These are phyloP conservation scores for Cetonia aurata DNA, from an alignment of 2,888 invertebrate genomes.

Conservation along the genomic window DNA sequence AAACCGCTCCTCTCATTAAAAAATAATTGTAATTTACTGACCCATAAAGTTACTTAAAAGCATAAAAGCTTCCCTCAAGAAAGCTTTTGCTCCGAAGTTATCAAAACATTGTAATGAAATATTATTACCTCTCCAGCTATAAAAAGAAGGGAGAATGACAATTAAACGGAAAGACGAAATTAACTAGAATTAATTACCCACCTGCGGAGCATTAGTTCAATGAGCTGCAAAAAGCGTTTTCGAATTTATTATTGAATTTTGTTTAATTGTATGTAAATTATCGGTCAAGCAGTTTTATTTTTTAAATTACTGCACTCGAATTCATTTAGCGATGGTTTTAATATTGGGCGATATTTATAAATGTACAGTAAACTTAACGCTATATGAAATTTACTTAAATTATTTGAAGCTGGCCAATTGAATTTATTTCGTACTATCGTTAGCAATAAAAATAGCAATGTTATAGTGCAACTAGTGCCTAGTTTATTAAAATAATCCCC, in stretches of 20 bases:
- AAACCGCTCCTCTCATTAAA: constrained; percentile 33
- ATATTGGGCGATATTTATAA: too few relatives aligned
- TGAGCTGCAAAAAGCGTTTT: neutral
- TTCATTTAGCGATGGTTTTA: too few relatives aligned
- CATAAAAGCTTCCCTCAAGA: constrained; percentile 25
- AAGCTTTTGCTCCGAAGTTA: constrained; percentile 30
- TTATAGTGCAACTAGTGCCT: too few relatives aligned
- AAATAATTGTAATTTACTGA: constrained; percentile 37
- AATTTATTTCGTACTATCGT: too few relatives aligned
- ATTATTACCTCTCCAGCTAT: constrained; percentile 15
- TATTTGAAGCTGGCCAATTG: too few relatives aligned
- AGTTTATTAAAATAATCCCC: too few relatives aligned
- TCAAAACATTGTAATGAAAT: constrained; percentile 38
- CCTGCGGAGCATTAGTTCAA: too few relatives aligned
- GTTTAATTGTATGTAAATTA: neutral
- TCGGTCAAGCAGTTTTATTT: neutral
- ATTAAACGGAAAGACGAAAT: neutral
- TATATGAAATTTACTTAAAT: too few relatives aligned
- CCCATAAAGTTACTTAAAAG: constrained; percentile 32
- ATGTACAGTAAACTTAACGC: too few relatives aligned
- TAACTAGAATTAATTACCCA: neutral
- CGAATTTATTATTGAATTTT: neutral
- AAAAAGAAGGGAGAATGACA: neutral
- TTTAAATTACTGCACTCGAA: too few relatives aligned
- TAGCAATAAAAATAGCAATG: too few relatives aligned